Base-by-base conservation (phyloP, 2,113 vertebrate species). In the Tyto alba region DNA sequence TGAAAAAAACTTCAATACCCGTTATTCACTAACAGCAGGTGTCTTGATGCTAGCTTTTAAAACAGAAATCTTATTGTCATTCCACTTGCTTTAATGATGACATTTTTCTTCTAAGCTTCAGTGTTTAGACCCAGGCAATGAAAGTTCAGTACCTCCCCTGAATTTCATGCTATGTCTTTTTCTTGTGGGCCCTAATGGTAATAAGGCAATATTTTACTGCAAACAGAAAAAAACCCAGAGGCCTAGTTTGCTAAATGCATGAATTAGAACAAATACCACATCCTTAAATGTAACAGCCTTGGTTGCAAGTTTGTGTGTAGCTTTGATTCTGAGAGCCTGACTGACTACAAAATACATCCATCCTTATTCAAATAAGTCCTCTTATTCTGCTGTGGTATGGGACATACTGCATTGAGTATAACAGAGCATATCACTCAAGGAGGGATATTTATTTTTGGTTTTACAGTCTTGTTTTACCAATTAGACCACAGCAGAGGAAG, bases 21-120 rank as follows among this genome's bases (percentile, higher is more conserved):
- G 81, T 93, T 95, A 97, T 93, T 97, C 95, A 52, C 85, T 94
- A 94, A 64, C 95, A 94, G 97, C 93, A 96, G 97, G 97, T 94
- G 75, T 88, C 94, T 95, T 72, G 68, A 74, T 93, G 90, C 41
- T 89, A 59, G 88, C 91, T 97, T 95, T 96, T 96, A 94, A 97
- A 96, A 90, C 83, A 92, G 89, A 96, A 96, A 96, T 84, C 67
- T 89, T 89, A 94, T 95, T 98, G 97, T 97, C 78, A 89, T 96
- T 91, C 93, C 93, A 77, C 60, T 94, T 75, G 67, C 95, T 97
- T 97, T 97, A 97, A 96, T 91, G 95, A 94, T 97, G 90, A 91
- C 95, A 85, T 96, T 92, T 96, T 91, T 66, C 86, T 98, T 97
- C 93, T 64, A 96, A 96, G 95, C 89, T 91, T 89, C 62, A 50